A percentile compares a stretch with the other conserved stretches of the same genome.
These are phyloP conservation scores for Drosophila longiperda DNA, from an alignment of 2,888 invertebrate genomes.

Conservation along the genomic window DNA sequence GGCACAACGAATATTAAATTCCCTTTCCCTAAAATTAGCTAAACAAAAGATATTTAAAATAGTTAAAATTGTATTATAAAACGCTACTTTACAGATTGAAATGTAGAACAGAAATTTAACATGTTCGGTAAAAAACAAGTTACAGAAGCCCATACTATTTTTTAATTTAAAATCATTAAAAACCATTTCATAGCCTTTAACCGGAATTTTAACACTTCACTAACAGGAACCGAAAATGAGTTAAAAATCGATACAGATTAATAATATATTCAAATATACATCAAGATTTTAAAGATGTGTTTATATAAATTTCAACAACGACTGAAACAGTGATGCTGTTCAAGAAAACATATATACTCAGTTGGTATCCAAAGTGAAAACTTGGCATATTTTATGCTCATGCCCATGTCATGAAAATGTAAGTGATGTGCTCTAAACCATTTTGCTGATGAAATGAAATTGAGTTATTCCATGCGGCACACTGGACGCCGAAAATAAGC, in stretches of 20 bases:
- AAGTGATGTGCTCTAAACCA: constrained; percentile 77
- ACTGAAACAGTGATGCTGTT: background rate
- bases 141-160: background rate
- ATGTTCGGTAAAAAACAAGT: background rate
- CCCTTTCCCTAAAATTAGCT: background rate
- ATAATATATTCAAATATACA: background rate
- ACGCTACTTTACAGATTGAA: background rate
- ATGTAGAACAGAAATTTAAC: background rate
- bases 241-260: background rate
- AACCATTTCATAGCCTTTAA: background rate
- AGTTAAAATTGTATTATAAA: fast-evolving
- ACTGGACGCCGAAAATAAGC: constrained; percentile 15
- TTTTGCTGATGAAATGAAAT: constrained; percentile 77
- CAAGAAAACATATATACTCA: background rate
- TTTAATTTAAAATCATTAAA: background rate
- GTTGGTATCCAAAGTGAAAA: constrained; percentile 29
- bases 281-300: too few species aligned
- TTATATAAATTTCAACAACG: background rate
- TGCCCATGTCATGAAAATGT: constrained; percentile 68
- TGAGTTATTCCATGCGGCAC: constrained; percentile 66
- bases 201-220: background rate
- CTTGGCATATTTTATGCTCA: constrained; percentile 69
- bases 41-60: background rate
- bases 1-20: background rate
- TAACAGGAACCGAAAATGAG: background rate